These are phyloP conservation scores for Diabrotica balteata DNA, from an alignment of 2,888 invertebrate genomes.

Conservation along the genomic window DNA sequence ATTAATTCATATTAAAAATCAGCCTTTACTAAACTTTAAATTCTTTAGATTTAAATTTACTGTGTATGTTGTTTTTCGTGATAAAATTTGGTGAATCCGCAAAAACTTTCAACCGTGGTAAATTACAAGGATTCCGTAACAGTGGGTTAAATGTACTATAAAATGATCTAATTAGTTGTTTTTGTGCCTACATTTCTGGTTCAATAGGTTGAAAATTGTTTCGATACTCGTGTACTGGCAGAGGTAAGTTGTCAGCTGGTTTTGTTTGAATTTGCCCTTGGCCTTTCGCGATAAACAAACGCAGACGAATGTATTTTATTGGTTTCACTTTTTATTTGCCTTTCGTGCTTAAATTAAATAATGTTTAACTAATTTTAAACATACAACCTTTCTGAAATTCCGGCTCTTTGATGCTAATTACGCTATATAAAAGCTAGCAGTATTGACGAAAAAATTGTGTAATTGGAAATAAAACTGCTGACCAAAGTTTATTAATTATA, in stretches of 20 bases:
- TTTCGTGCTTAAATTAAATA: background rate
- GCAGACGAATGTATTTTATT: background rate
- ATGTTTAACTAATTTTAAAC: too few species aligned
- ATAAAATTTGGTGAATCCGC: slow-evolving; percentile 13
- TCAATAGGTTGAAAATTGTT: slow-evolving; percentile 22
- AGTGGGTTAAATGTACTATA: slow-evolving; percentile 17
- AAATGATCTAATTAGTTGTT: slow-evolving; percentile 25
- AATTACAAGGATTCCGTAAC: slow-evolving; percentile 15
- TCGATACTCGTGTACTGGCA: slow-evolving; percentile 10
- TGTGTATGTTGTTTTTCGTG: slow-evolving; percentile 5
- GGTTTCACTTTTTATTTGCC: background rate
- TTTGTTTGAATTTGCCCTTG: slow-evolving; percentile 8
- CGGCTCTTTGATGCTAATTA: too few species aligned
- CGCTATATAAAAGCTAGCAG: too few species aligned
- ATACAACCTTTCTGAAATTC: too few species aligned
- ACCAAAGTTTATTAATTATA: too few species aligned
- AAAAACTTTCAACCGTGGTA: slow-evolving; percentile 13
- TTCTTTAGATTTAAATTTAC: slow-evolving; percentile 5
- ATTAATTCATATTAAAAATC: too few species aligned
- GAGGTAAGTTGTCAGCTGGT: slow-evolving; percentile 10
- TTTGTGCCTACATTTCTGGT: slow-evolving; percentile 21
- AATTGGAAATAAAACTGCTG: too few species aligned
- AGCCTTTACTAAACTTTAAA: too few species aligned
- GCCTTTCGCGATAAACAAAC: slow-evolving; percentile 4
- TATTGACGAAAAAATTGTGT: too few species aligned